Percentiles rank a stretch among this genome's conserved stretches.
Evolutionary conservation across 2,888 invertebrate genomes (phyloP).

Genomic region (Luperina testacea): DNA sequence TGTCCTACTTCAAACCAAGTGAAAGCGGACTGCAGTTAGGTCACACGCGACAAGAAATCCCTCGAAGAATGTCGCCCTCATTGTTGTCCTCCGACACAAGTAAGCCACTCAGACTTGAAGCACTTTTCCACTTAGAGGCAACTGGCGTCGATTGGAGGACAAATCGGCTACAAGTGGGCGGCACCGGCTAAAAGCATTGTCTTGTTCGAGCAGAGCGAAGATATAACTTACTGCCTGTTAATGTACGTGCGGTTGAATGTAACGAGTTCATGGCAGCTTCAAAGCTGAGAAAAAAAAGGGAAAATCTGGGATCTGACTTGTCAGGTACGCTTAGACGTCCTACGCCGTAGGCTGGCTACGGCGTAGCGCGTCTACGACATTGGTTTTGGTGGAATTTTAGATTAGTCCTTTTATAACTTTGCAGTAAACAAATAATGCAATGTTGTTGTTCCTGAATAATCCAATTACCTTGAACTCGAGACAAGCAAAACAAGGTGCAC

Average conservation of each 20-base stretch:
- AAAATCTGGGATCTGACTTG: background rate
- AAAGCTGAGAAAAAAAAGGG: constrained; percentile 1
- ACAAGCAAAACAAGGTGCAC: constrained; percentile 19
- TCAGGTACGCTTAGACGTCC: background rate
- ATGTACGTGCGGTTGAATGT: constrained; percentile 56
- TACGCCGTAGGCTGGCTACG: constrained; percentile 28
- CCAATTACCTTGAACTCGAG: background rate
- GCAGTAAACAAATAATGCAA: background rate
- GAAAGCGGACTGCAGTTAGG: constrained; percentile 34
- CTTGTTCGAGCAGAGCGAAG: constrained; percentile 72
- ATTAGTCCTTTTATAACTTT: too few relatives aligned
- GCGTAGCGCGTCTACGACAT: constrained; percentile 4
- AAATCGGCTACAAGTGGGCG: constrained; percentile 71
- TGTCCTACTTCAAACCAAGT: constrained; percentile 36
- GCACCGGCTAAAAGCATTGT: constrained; percentile 78
- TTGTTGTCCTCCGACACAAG: constrained; percentile 46
- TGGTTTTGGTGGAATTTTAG: background rate
- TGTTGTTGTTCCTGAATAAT: background rate
- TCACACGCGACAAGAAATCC: constrained; percentile 23
- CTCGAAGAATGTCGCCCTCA: constrained; percentile 32
- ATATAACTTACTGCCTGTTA: constrained; percentile 61
- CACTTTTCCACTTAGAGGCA: constrained; percentile 68
- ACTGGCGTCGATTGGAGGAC: constrained; percentile 63
- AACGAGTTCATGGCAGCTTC: constrained; percentile 34
- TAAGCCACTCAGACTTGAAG: constrained; percentile 61